These are phyloP conservation scores for Gibbula magus DNA, from an alignment of 2,888 invertebrate species.

Conservation along the genomic window DNA sequence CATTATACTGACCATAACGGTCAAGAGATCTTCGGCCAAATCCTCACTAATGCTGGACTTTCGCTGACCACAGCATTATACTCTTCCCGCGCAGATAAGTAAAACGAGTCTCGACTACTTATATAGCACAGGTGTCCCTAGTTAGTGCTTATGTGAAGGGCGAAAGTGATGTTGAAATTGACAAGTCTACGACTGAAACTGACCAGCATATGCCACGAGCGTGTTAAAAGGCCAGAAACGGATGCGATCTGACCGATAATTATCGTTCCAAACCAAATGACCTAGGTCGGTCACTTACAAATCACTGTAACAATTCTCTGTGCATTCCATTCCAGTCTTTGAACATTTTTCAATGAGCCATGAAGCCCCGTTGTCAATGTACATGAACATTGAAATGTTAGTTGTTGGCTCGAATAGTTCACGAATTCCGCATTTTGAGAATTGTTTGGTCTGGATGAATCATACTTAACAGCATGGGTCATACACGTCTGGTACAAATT, in stretches of 20 bases:
- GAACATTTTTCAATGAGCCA: constrained; percentile 6
- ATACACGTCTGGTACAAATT: too few relatives aligned
- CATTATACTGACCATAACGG: too few relatives aligned
- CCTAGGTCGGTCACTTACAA: neutral
- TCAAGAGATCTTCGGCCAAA: too few relatives aligned
- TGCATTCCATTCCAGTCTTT: neutral
- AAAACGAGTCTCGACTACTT: too few relatives aligned
- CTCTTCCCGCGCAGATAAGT: too few relatives aligned
- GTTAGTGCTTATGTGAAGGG: neutral
- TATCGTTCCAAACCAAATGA: neutral
- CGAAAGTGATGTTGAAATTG: constrained; percentile 3
- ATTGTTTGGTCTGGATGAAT: neutral
- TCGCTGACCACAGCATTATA: too few relatives aligned
- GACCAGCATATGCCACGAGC: constrained; percentile 5
- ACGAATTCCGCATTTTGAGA: neutral
- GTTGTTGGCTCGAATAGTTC: neutral
- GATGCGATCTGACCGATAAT: neutral
- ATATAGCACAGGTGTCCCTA: too few relatives aligned
- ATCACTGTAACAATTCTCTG: neutral
- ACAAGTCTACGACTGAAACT: constrained; percentile 8
- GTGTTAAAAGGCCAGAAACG: neutral
- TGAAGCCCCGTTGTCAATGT: neutral
- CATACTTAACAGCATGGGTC: neutral
- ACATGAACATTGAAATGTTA: neutral
- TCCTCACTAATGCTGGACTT: too few relatives aligned